Evolutionary conservation across 2,888 invertebrate species (phyloP), one percentile per base, ranked within the genome.

Genomic region (Eremobia ochroleuca): DNA sequence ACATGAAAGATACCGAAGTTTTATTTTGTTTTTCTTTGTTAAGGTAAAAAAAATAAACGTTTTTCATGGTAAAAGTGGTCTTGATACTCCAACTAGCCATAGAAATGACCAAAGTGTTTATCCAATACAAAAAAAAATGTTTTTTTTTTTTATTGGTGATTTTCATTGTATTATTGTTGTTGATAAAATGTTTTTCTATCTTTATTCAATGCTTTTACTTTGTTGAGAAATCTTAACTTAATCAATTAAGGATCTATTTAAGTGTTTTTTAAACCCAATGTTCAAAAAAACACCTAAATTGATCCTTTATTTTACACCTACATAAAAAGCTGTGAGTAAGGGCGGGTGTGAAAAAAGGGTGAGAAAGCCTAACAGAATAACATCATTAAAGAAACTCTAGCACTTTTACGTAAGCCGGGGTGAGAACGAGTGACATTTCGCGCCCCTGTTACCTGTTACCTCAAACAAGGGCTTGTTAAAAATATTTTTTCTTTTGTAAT

Each of bases 381-480:
- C 87, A 73, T 87, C 80, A 87, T 84, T 84, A 84, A 75, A 84
- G 69, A 66, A 84, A 75, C 58, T 73, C 68, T 37, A 58, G 49
- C 85, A 83, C 87, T 84, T 83, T 77, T 79, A 73, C 80, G 69
- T 79, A 83, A 86, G 74, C 69, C 28, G 49, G 67, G 75, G 69
- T 86, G 59, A 75, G 80, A 79, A 74, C 61, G 66, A 52, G 74
- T 75, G 80, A 84, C 74, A 64, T 75, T 75, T 75, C 59, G 64
- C 72, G 49, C 46, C 71, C 52, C 61, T 72, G 28, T 43, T 72
- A 66, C 69, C 58, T 62, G n/a, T n/a, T n/a, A n/a, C n/a, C n/a
- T n/a, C n/a, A n/a, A 79, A 79, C 46, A 80, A 66, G 84, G 25
- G 55, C 49, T 85, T 80, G 58, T 81, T 83, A 79, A 58, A 77